Conservation (phyloP, 1,140 invertebrate species). For the Ruditapes philippinarum region DNA sequence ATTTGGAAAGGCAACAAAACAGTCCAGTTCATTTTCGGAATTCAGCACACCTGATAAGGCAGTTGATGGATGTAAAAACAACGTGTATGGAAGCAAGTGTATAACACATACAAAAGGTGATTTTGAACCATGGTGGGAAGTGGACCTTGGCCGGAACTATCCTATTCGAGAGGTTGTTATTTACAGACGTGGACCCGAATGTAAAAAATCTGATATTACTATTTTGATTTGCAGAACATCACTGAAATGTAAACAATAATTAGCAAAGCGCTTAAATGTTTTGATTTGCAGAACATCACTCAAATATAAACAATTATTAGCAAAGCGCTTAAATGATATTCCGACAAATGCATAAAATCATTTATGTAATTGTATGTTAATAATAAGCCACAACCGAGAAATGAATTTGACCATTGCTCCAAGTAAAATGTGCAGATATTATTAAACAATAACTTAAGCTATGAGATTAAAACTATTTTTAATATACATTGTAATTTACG, state of each 20-base stretch:
- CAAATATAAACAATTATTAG: too few relatives aligned
- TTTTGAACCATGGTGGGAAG: conserved; percentile 42
- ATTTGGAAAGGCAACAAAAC: neutral
- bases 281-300: too few relatives aligned
- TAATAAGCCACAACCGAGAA: too few relatives aligned
- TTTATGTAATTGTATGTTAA: too few relatives aligned
- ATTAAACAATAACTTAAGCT: too few relatives aligned
- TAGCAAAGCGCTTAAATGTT: too few relatives aligned
- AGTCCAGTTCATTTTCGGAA: neutral
- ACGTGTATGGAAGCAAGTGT: neutral
- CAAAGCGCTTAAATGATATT: neutral
- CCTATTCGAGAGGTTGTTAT: conserved; percentile 19
- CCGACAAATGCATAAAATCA: too few relatives aligned
- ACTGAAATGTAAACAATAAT: neutral
- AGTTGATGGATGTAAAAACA: conserved; percentile 22
- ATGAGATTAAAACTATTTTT: too few relatives aligned
- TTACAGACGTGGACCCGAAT: neutral
- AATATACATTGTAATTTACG: too few relatives aligned
- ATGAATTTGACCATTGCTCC: too few relatives aligned
- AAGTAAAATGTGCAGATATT: too few relatives aligned
- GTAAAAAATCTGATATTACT: neutral
- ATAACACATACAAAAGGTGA: neutral
- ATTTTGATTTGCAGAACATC: neutral
- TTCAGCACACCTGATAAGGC: neutral
- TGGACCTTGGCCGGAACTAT: conserved; percentile 15